These are phyloP conservation scores for Hydrotaea cyrtoneurina DNA, from an alignment of 2,888 invertebrate genomes.

Conservation along the genomic window DNA sequence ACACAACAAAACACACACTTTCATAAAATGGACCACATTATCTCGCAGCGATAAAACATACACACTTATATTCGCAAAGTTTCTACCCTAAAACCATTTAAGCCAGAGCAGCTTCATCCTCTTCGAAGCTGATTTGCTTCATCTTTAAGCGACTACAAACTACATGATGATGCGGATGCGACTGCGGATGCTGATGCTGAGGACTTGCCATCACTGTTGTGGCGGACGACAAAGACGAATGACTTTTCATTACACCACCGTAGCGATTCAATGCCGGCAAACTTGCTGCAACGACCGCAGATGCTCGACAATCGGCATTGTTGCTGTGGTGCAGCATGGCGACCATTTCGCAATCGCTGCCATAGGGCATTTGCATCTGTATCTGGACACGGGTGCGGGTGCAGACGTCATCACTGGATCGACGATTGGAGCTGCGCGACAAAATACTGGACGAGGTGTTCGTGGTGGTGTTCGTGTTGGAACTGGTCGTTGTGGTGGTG, in stretches of 20 bases:
- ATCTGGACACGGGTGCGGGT: constrained; percentile 71
- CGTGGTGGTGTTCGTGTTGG: constrained; percentile 81
- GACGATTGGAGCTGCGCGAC: constrained; percentile 84
- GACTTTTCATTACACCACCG: not conserved
- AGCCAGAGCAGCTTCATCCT: constrained; percentile 68
- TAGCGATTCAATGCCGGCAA: constrained; percentile 26
- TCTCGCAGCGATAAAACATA: constrained; percentile 18
- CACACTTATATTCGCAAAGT: not conserved
- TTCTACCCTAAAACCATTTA: constrained; percentile 19
- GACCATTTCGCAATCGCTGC: constrained; percentile 74
- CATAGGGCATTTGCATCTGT: constrained; percentile 74
- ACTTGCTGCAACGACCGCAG: constrained; percentile 23
- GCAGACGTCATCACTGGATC: constrained; percentile 80
- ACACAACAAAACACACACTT: constrained; percentile 1
- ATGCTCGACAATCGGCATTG: constrained; percentile 29
- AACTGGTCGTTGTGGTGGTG: constrained; percentile 82
- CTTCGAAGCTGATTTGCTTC: constrained; percentile 79
- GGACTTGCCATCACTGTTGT: not conserved
- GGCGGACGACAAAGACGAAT: not conserved
- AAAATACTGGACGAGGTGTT: constrained; percentile 83
- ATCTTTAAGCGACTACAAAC: constrained; percentile 69
- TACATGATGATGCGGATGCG: constrained; percentile 35
- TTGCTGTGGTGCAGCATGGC: constrained; percentile 74
- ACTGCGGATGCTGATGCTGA: not conserved
- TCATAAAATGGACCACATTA: not conserved